phyloP scores from a whole-genome alignment of 1,140 invertebrate genomes.

The Sitobion miscanthi region DNA sequence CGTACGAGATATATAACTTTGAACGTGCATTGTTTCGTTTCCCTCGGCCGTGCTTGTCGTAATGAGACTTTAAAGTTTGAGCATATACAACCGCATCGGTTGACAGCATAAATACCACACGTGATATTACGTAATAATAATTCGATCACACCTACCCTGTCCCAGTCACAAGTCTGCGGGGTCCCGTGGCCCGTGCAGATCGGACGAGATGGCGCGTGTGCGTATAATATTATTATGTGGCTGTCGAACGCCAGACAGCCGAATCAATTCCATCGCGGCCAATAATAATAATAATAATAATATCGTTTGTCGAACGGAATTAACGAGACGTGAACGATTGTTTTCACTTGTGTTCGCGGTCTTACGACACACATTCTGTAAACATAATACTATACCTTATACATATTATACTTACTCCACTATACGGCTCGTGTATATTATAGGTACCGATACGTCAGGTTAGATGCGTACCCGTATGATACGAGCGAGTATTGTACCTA shows the following conservation, averaged over 20 bases:
- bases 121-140: neutral
- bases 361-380: neutral
- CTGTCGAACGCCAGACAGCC: neutral
- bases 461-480: neutral
- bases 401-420: neutral
- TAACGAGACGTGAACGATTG: neutral
- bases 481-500: neutral
- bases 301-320: neutral
- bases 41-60: too few relatives aligned
- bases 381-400: neutral
- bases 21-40: neutral
- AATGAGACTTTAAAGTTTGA: neutral
- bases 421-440: neutral
- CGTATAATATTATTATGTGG: neutral
- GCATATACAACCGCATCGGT: neutral
- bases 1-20: neutral
- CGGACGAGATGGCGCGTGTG: neutral
- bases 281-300: neutral
- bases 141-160: neutral
- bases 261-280: neutral
- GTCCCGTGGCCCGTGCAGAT: neutral
- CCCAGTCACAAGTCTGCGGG: neutral
- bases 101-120: neutral
- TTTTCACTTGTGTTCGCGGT: constrained; percentile 23
- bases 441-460: neutral